Conservation (phyloP, 2,113 vertebrate species). For the Myiozetetes cayanensis region DNA sequence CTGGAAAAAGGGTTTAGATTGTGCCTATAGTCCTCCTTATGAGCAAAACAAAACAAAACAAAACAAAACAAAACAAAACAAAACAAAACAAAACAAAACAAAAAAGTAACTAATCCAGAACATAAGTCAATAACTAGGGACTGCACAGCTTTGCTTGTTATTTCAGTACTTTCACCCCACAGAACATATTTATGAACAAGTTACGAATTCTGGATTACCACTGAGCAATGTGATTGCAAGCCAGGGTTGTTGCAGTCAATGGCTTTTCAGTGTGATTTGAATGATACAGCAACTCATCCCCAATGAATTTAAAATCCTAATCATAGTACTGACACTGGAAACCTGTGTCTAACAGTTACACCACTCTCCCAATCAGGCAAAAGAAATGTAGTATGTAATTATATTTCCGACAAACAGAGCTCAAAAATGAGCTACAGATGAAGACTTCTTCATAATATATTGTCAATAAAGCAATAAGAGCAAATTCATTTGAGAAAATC, state of each 20-base stretch:
- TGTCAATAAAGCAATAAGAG: background rate
- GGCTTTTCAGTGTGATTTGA: background rate
- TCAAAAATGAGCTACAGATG: background rate
- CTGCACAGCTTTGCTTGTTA: background rate
- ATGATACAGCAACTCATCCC: background rate
- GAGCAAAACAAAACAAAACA: background rate
- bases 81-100: background rate
- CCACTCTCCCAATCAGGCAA: background rate
- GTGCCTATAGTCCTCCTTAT: background rate
- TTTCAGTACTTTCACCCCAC: background rate
- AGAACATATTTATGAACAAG: background rate
- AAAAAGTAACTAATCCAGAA: background rate
- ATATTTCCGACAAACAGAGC: conserved; percentile 9
- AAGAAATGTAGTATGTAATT: background rate
- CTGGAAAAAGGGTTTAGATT: background rate
- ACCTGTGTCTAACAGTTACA: background rate
- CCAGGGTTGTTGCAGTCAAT: background rate
- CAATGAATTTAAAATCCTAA: conserved; percentile 33
- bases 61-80: background rate
- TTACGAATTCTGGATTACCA: background rate
- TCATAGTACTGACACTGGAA: background rate
- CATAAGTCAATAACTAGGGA: background rate
- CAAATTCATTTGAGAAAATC: conserved; percentile 13
- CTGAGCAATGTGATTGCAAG: background rate
- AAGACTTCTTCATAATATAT: background rate